A percentile compares a stretch with the other conserved stretches of the same genome.
These are phyloP conservation scores for Aphidius gifuensis DNA, from an alignment of 1,140 invertebrate genomes.

Conservation along the genomic window DNA sequence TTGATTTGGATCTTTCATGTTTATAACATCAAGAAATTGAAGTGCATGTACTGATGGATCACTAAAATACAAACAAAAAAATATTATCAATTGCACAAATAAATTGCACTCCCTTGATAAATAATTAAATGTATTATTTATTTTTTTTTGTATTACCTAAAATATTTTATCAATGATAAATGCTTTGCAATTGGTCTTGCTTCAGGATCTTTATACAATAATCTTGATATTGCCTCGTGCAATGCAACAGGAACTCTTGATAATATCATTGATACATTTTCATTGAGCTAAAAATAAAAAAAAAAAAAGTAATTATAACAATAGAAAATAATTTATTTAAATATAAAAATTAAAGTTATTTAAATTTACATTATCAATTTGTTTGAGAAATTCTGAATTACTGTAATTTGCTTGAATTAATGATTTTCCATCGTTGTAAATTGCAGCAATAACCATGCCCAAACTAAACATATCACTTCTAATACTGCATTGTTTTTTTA, in stretches of 20 bases:
- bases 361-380: constrained; percentile 80
- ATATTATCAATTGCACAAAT: background rate
- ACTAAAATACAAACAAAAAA: constrained; percentile 58
- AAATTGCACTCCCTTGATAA: too few relatives aligned
- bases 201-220: constrained; percentile 76
- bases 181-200: constrained; percentile 83
- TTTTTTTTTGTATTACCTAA: constrained; percentile 65
- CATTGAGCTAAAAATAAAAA: constrained; percentile 64
- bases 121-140: constrained; percentile 23
- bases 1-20: constrained; percentile 85
- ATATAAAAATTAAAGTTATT: background rate
- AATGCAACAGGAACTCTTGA: constrained; percentile 76
- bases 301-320: background rate
- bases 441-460: constrained; percentile 86
- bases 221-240: constrained; percentile 81
- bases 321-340: background rate
- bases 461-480: constrained; percentile 94
- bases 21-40: constrained; percentile 88
- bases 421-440: constrained; percentile 85
- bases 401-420: constrained; percentile 88
- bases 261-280: constrained; percentile 74
- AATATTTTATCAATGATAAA: constrained; percentile 81
- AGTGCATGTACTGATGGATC: constrained; percentile 85
- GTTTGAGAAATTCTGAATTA: constrained; percentile 81
- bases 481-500: constrained; percentile 75